Evolutionary conservation across 2,888 invertebrate genomes (phyloP), one percentile per base, ranked within the genome.

Genomic region (Acanthoscelides obtectus): DNA sequence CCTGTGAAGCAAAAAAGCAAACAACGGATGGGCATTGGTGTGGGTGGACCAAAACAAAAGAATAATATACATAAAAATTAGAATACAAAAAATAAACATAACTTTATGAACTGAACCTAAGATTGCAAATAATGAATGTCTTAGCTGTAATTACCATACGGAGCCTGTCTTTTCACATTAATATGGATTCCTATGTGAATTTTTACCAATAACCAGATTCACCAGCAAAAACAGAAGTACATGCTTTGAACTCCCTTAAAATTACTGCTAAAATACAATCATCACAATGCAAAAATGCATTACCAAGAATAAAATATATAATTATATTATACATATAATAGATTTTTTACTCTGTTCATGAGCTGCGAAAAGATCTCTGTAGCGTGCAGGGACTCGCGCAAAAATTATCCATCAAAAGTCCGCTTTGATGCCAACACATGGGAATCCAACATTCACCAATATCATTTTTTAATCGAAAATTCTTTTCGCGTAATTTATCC

Each of bases 271-370:
- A 87, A 86, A 86, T 86, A 88, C 87, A 77, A 79, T 77, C 78
- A 88, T 88, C 88, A 89, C 88, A 88, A 91, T 91, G 91, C 91
- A 91, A 92, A 80, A 91, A 90, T 90, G 91, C 90, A 90, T 90
- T 89, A 90, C 90, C 90, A 90, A 90, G 89, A 91, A 91, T 91
- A 91, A 91, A 91, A 91, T 90, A 91, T 91, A 91, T 90, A 90
- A 90, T 84, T 86, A 87, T 87, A 86, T 84, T 84, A 84, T 85
- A 86, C 84, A 85, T 84, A 82, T 81, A 82, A 83, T 81, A 83
- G 79, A 80, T 79, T 25, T 20, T 69, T 81, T 81, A 83, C 83
- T 83, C 83, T 81, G 79, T 82, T 82, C 84, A 83, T 81, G 82
- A 81, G 80, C 69, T 21, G 72, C 67, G 70, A 71, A 78, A 77